Conservation (phyloP, 2,797 vertebrate species). For the Petrocephalus schoutedeni region DNA sequence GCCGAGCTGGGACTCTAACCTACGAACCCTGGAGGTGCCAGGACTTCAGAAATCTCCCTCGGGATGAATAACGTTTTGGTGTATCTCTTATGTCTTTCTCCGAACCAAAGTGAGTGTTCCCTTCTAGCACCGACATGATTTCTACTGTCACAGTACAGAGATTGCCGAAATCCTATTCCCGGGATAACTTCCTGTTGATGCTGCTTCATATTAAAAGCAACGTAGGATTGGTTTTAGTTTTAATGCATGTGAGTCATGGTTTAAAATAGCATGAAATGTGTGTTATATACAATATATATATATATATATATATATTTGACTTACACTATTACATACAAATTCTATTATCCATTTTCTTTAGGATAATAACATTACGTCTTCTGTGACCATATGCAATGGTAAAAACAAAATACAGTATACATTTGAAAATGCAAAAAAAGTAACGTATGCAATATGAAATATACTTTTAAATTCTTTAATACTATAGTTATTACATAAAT, state of each 20-base stretch:
- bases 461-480: background rate
- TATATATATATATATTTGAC: background rate
- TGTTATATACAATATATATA: background rate
- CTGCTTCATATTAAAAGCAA: conserved; percentile 13
- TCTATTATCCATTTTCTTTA: background rate
- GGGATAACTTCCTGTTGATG: background rate
- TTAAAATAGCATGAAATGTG: background rate
- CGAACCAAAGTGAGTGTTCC: background rate
- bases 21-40: background rate
- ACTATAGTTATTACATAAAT: background rate
- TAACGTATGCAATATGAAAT: background rate
- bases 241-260: background rate
- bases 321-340: background rate
- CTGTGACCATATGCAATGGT: background rate
- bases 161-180: background rate
- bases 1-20: background rate
- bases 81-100: background rate
- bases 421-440: background rate
- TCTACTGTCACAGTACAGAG: background rate
- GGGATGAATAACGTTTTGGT: background rate
- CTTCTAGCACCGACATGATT: background rate
- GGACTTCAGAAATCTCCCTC: background rate
- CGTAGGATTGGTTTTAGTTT: background rate
- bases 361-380: background rate
- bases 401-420: background rate